phyloP scores from a whole-genome alignment of 2,888 invertebrate species.

The Cristatella mucedo region DNA sequence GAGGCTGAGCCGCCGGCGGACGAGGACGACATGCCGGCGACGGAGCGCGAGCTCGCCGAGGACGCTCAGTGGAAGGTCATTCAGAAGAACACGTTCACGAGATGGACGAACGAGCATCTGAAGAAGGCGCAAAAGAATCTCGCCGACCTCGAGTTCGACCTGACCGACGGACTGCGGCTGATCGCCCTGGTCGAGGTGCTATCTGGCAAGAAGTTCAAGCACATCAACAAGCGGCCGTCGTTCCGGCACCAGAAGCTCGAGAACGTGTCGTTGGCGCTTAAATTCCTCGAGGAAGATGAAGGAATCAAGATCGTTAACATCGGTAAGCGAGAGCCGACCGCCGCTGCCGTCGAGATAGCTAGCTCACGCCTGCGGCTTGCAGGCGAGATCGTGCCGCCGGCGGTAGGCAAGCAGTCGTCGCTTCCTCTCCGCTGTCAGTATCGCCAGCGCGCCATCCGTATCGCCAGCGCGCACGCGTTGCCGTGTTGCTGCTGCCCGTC shows the following conservation, averaged over 20 bases:
- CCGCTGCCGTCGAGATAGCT: too few species aligned
- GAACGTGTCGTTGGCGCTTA: conserved; percentile 66
- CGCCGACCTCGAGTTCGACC: conserved; percentile 58
- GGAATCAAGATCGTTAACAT: conserved; percentile 70
- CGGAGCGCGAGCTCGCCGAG: conserved; percentile 61
- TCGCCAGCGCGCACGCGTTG: too few species aligned
- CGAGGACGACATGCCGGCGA: conserved; percentile 12
- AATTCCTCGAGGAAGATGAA: conserved; percentile 60
- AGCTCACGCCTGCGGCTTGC: too few species aligned
- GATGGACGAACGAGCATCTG: conserved; percentile 72
- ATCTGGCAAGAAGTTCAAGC: conserved; percentile 56
- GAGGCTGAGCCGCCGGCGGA: too few species aligned
- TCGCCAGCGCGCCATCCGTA: too few species aligned
- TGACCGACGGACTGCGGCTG: conserved; percentile 57
- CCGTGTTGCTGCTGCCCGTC: too few species aligned
- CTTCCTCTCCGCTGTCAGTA: too few species aligned
- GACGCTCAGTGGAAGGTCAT: conserved; percentile 76
- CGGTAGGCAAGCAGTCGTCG: too few species aligned
- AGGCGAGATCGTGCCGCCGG: too few species aligned
- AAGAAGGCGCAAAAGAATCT: conserved; percentile 58
- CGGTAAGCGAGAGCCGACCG: conserved; percentile 46
- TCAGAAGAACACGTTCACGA: conserved; percentile 71
- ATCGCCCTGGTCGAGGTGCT: conserved; percentile 49
- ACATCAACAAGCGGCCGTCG: conserved; percentile 60
- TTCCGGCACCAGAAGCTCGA: conserved; percentile 71